Evolutionary conservation across 2,113 vertebrate genomes (phyloP).

Genomic region (Reinhardtius hippoglossoides): DNA sequence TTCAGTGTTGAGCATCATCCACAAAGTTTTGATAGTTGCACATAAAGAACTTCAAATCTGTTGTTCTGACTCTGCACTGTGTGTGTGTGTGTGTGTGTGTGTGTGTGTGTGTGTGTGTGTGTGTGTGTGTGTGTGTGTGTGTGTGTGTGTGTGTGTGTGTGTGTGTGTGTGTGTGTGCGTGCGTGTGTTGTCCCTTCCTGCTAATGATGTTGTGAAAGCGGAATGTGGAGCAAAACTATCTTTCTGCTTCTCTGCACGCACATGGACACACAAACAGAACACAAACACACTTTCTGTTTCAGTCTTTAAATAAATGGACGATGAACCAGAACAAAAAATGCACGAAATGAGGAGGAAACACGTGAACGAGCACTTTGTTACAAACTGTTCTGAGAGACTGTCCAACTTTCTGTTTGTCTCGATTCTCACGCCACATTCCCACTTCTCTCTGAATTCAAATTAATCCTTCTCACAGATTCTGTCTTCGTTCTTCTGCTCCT

Average conservation of each 20-base stretch:
- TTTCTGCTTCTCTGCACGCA: constrained; percentile 56
- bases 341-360: neutral
- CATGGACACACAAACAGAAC: constrained; percentile 10
- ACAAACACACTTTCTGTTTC: constrained; percentile 1
- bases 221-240: constrained; percentile 64
- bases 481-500: neutral
- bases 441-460: neutral
- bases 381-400: no score
- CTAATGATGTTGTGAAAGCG: constrained; percentile 76
- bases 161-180: constrained; percentile 8
- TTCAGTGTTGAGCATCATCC: neutral
- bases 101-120: neutral
- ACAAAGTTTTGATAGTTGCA: neutral
- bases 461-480: neutral
- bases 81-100: constrained; percentile 18
- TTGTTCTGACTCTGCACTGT: neutral
- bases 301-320: neutral
- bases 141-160: constrained; percentile 25
- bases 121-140: constrained; percentile 17
- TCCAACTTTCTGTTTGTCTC: neutral
- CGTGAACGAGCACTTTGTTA: neutral
- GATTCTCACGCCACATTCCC: neutral
- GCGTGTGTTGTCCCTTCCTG: constrained; percentile 31
- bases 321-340: neutral
- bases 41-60: neutral